Percentiles rank a stretch among this genome's conserved stretches.
phyloP scores from a whole-genome alignment of 2,888 invertebrate genomes.

The Dastarcus helophoroides region DNA sequence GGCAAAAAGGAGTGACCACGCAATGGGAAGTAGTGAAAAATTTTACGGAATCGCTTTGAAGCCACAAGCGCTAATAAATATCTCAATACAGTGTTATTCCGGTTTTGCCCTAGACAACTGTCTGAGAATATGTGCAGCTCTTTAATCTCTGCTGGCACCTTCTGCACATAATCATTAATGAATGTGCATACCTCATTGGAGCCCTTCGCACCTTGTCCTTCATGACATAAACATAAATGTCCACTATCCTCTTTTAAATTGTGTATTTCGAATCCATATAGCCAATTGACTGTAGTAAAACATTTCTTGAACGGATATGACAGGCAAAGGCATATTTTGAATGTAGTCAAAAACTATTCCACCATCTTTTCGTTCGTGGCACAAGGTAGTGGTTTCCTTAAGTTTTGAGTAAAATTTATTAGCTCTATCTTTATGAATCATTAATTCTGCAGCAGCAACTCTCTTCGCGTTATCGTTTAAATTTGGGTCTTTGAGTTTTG shows the following conservation, averaged over 20 bases:
- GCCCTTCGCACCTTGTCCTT: conserved; percentile 15
- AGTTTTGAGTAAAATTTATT: conserved; percentile 17
- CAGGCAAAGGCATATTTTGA: conserved; percentile 18
- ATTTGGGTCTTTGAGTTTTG: too few species aligned
- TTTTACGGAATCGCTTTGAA: conserved; percentile 14
- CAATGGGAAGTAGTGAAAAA: conserved; percentile 14
- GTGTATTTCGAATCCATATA: conserved; percentile 14
- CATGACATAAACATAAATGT: conserved; percentile 15
- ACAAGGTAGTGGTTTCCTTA: conserved; percentile 11
- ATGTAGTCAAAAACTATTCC: conserved; percentile 17
- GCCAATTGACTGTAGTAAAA: conserved; percentile 17
- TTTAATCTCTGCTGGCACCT: conserved; percentile 10
- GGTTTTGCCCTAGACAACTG: conserved; percentile 16
- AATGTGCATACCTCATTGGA: conserved; percentile 16
- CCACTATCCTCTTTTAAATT: conserved; percentile 10
- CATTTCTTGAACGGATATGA: conserved; percentile 18
- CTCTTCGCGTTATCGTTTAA: too few species aligned
- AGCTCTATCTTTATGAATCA: conserved; percentile 15
- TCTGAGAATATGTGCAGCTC: conserved; percentile 17
- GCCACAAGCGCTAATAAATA: conserved; percentile 12
- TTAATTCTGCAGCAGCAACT: conserved; percentile 16
- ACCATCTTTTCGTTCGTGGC: conserved; percentile 9
- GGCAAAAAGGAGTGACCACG: conserved; percentile 16
- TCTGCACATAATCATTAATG: conserved; percentile 14
- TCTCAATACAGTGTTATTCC: conserved; percentile 14